A percentile compares a stretch with the other conserved stretches of the same genome.
These are phyloP conservation scores for Zaprionus ghesquierei DNA, from an alignment of 1,140 invertebrate species.

Conservation along the genomic window DNA sequence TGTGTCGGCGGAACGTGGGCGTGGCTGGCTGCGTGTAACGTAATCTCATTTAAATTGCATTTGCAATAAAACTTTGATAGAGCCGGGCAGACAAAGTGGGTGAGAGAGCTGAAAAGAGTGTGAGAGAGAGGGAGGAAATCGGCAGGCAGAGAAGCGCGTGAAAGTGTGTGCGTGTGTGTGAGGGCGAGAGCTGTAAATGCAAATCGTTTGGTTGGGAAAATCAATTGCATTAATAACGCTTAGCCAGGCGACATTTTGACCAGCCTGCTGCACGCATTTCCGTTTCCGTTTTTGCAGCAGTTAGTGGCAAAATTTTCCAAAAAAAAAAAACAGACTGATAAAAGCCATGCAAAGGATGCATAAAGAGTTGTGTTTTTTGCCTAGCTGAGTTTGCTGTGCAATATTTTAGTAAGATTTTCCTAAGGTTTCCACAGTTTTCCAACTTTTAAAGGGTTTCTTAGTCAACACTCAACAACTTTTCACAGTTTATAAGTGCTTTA, in stretches of 20 bases:
- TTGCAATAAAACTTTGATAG: slow-evolving; percentile 30
- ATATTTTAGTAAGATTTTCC: background rate
- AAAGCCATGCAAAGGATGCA: background rate
- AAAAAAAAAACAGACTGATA: background rate
- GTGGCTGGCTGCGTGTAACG: slow-evolving; percentile 4
- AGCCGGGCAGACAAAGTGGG: background rate
- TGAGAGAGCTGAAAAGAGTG: background rate
- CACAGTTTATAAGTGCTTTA: no score
- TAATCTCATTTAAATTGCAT: slow-evolving; percentile 61
- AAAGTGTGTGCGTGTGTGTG: background rate
- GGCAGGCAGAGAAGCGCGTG: background rate
- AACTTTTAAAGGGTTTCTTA: no score
- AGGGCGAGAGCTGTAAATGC: slow-evolving; percentile 7
- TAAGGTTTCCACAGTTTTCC: background rate
- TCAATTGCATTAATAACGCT: slow-evolving; percentile 58
- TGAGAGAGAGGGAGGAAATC: background rate
- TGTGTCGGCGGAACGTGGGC: slow-evolving; percentile 19
- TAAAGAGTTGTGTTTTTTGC: background rate
- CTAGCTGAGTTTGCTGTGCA: background rate
- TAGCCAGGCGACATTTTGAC: slow-evolving; percentile 32
- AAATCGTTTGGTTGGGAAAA: slow-evolving; percentile 42
- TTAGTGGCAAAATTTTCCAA: background rate
- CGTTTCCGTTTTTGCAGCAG: slow-evolving; percentile 29
- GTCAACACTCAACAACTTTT: background rate
- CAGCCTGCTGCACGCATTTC: slow-evolving; percentile 20